A percentile compares a stretch with the other conserved stretches of the same genome.
Conservation (phyloP, 1,140 invertebrate species). For the Ceratina australensis region DNA sequence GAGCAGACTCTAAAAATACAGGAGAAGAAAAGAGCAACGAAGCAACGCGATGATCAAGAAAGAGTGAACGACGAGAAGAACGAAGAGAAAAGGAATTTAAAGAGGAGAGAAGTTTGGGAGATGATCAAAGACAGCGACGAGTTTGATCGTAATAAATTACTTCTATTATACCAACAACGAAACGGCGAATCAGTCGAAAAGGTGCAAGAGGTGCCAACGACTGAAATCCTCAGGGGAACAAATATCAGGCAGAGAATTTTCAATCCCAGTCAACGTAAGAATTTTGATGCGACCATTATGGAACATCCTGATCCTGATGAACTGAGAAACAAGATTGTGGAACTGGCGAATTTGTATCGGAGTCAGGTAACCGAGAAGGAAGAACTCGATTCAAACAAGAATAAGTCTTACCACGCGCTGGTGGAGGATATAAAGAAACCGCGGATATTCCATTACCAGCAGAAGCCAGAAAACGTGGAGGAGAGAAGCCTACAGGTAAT, state of each 20-base stretch:
- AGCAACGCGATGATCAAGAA: conserved; percentile 49
- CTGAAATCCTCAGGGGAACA: conserved; percentile 38
- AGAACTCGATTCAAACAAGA: not conserved
- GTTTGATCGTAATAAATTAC: conserved; percentile 38
- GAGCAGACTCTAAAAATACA: conserved; percentile 54
- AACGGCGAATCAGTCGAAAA: conserved; percentile 1
- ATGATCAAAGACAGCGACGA: conserved; percentile 45
- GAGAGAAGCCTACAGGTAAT: not conserved
- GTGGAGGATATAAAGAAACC: conserved; percentile 50
- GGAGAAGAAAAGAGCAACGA: conserved; percentile 49
- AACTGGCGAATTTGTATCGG: not conserved
- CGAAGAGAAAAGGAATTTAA: conserved; percentile 39
- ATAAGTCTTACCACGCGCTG: conserved; percentile 27
- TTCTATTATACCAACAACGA: conserved; percentile 36
- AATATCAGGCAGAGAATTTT: conserved; percentile 38
- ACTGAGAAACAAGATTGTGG: not conserved
- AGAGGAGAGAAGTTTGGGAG: conserved; percentile 50
- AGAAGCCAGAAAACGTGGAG: not conserved
- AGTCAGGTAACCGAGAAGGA: not conserved
- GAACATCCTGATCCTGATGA: not conserved
- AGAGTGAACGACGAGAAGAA: conserved; percentile 21
- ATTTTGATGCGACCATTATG: conserved; percentile 37
- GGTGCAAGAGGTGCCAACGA: conserved; percentile 17
- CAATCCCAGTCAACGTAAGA: not conserved
- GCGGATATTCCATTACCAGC: conserved; percentile 22